Evolutionary conservation across 2,797 vertebrate species (phyloP).

Genomic region (Alauda arvensis): DNA sequence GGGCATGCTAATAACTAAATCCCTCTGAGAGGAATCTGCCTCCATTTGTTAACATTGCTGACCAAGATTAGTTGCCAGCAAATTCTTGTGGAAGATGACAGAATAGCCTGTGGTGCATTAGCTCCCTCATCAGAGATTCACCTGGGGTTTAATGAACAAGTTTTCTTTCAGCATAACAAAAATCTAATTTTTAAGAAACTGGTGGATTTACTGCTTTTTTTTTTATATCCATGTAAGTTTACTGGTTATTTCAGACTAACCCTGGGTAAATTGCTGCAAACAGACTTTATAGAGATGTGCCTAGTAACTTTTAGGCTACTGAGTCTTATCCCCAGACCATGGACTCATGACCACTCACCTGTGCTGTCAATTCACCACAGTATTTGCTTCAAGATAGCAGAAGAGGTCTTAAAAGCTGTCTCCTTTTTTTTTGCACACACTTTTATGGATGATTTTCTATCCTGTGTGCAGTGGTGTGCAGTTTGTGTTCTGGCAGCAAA

Average conservation of each 20-base stretch:
- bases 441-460: not conserved
- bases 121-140: not conserved
- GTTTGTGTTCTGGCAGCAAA: not conserved
- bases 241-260: not conserved
- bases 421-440: not conserved
- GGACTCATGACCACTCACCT: not conserved
- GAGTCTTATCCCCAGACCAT: not conserved
- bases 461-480: not conserved
- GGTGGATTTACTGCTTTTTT: not conserved
- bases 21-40: slow-evolving; percentile 9
- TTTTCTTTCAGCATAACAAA: not conserved
- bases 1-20: slow-evolving; percentile 7
- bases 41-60: not conserved
- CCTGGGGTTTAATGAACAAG: not conserved
- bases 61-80: slow-evolving; percentile 12
- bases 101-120: not conserved
- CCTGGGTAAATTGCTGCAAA: not conserved
- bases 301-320: not conserved
- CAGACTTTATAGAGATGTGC: not conserved
- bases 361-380: not conserved
- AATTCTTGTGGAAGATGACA: not conserved
- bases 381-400: not conserved
- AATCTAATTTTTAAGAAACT: not conserved
- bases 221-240: not conserved
- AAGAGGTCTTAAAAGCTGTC: not conserved